A percentile compares a stretch with the other conserved stretches of the same genome.
phyloP scores from a whole-genome alignment of 2,888 invertebrate genomes.

The Machimus rusticus region DNA sequence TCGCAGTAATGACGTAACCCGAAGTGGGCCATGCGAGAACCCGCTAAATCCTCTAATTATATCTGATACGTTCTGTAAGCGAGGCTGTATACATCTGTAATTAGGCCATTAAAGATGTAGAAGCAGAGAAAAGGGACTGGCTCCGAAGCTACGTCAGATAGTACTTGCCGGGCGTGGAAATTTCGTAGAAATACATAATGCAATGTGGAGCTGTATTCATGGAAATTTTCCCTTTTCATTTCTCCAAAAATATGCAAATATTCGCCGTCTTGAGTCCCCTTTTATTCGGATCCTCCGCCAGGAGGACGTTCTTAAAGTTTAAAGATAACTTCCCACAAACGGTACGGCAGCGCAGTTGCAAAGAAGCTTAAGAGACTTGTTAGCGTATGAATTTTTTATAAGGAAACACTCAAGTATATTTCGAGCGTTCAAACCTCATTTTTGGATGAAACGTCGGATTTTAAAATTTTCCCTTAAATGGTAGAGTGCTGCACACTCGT shows the following conservation, averaged over 20 bases:
- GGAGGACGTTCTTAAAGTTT: slow-evolving; percentile 37
- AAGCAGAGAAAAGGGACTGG: slow-evolving; percentile 2
- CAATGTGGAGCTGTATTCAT: slow-evolving; percentile 36
- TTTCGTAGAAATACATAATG: slow-evolving; percentile 32
- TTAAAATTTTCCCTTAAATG: slow-evolving; percentile 39
- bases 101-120: slow-evolving; percentile 40
- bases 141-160: not conserved
- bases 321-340: slow-evolving; percentile 38
- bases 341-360: slow-evolving; percentile 36
- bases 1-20: slow-evolving; percentile 14
- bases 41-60: slow-evolving; percentile 33
- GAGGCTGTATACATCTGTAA: slow-evolving; percentile 38
- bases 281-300: slow-evolving; percentile 29
- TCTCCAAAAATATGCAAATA: slow-evolving; percentile 40
- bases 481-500: slow-evolving; percentile 27
- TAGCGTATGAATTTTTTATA: slow-evolving; percentile 41
- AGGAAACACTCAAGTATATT: slow-evolving; percentile 39
- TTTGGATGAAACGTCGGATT: slow-evolving; percentile 38
- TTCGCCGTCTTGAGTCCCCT: slow-evolving; percentile 37
- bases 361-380: slow-evolving; percentile 41
- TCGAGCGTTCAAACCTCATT: slow-evolving; percentile 39
- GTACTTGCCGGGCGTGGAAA: not conserved
- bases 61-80: slow-evolving; percentile 37
- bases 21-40: slow-evolving; percentile 10
- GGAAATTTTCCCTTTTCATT: slow-evolving; percentile 41